Conservation (phyloP, 2,888 invertebrate genomes). For the Amphipoea oculea region DNA sequence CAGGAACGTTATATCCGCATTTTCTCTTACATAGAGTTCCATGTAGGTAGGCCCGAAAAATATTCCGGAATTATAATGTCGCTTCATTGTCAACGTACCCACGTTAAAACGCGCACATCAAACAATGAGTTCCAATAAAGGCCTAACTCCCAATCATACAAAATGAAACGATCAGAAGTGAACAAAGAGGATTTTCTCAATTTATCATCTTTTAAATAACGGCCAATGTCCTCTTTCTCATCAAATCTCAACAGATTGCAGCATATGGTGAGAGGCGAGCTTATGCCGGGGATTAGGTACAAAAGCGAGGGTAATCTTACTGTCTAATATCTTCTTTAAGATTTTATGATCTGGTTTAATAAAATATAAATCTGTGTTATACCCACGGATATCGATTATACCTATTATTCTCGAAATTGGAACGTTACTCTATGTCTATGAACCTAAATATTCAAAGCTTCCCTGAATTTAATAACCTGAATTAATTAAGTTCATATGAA, state of each 20-base stretch:
- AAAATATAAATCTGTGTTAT: conserved; percentile 35
- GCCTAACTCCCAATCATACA: conserved; percentile 39
- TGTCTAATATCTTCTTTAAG: conserved; percentile 62
- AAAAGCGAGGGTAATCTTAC: conserved; percentile 64
- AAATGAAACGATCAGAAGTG: conserved; percentile 45
- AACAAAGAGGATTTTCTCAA: conserved; percentile 48
- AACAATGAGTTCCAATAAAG: conserved; percentile 46
- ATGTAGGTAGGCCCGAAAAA: conserved; percentile 36
- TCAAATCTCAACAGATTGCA: conserved; percentile 62
- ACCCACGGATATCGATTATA: no score
- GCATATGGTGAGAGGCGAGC: conserved; percentile 58
- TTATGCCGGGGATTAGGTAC: conserved; percentile 63
- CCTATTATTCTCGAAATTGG: conserved; percentile 11
- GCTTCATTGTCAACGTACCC: conserved; percentile 37
- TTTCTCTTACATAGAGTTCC: conserved; percentile 48
- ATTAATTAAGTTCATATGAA: background rate
- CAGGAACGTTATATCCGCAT: conserved; percentile 54
- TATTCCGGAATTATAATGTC: conserved; percentile 46
- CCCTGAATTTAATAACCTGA: background rate
- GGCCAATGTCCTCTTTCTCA: conserved; percentile 41
- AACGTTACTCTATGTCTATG: background rate
- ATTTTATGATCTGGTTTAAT: conserved; percentile 60
- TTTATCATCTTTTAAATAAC: conserved; percentile 48
- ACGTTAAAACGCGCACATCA: conserved; percentile 32
- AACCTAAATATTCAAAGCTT: background rate